Evolutionary conservation across 92 coral and sea anemone species (phyloP).

Genomic region (Phymanthus crucifer): DNA sequence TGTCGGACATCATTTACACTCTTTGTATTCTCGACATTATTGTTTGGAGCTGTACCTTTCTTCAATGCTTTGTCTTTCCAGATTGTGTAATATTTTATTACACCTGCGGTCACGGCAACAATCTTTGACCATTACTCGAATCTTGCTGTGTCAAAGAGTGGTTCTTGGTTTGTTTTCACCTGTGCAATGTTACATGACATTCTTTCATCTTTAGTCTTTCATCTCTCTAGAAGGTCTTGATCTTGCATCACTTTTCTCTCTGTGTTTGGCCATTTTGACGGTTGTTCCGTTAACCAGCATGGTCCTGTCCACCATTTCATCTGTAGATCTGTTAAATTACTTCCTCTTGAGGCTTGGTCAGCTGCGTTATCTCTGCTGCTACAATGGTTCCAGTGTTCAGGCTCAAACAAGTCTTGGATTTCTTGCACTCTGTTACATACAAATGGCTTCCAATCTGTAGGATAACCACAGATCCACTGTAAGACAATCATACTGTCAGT

Average conservation of each 20-base stretch:
- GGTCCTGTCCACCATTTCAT: slow-evolving; percentile 11
- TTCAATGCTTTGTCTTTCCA: slow-evolving; percentile 7
- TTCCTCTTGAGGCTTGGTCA: slow-evolving; percentile 21
- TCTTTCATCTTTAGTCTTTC: background rate
- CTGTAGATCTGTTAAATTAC: slow-evolving; percentile 1
- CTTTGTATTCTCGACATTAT: background rate
- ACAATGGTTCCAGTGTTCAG: slow-evolving; percentile 10
- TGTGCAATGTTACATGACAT: slow-evolving; percentile 1
- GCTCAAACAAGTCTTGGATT: slow-evolving; percentile 5
- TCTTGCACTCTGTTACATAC: slow-evolving; percentile 21
- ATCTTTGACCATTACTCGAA: slow-evolving; percentile 12
- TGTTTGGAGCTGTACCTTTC: background rate
- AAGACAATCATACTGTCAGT: slow-evolving; percentile 9
- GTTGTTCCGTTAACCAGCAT: background rate
- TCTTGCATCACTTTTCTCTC: background rate
- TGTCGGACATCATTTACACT: background rate
- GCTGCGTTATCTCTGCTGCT: background rate
- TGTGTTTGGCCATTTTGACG: background rate
- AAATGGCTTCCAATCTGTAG: slow-evolving; percentile 7
- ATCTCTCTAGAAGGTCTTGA: slow-evolving; percentile 2
- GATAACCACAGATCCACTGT: slow-evolving; percentile 15
- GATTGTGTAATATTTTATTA: background rate
- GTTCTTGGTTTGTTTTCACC: slow-evolving; percentile 6
- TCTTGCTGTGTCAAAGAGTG: slow-evolving; percentile 3
- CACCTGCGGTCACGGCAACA: background rate